Percentiles rank a stretch among this genome's conserved stretches.
These are phyloP conservation scores for Austrolebias charrua DNA, from an alignment of 2,797 vertebrate species.

Conservation along the genomic window DNA sequence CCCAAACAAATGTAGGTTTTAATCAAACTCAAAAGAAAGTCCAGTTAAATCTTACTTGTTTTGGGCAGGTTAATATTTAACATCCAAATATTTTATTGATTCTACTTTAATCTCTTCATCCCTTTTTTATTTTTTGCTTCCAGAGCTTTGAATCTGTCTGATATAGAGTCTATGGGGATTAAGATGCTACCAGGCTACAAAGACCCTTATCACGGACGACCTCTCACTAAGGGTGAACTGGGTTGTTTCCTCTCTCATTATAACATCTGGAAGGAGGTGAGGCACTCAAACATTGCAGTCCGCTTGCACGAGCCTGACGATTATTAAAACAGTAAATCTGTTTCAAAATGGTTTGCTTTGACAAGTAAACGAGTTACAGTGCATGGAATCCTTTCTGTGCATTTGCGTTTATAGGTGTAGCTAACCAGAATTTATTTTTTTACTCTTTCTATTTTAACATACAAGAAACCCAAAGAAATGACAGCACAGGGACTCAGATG, in stretches of 20 bases:
- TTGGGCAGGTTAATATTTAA: too few species aligned
- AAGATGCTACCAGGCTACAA: slow-evolving; percentile 91
- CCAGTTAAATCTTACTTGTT: too few species aligned
- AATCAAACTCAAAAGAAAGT: too few species aligned
- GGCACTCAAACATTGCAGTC: slow-evolving; percentile 38
- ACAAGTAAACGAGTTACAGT: too few species aligned
- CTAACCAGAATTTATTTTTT: too few species aligned
- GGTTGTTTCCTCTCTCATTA: slow-evolving; percentile 97
- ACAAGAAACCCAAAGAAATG: too few species aligned
- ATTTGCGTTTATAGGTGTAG: too few species aligned
- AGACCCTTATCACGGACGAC: slow-evolving; percentile 91
- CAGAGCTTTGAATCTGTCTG: slow-evolving; percentile 87
- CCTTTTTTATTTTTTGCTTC: neutral
- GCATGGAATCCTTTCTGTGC: neutral
- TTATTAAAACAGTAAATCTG: slow-evolving; percentile 2
- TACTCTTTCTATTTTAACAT: too few species aligned
- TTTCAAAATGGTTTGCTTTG: too few species aligned
- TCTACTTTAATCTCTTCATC: slow-evolving; percentile 21
- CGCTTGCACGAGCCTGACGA: slow-evolving; percentile 30
- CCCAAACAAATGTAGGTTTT: too few species aligned
- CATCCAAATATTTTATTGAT: slow-evolving; percentile 8
- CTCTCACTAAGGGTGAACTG: slow-evolving; percentile 91
- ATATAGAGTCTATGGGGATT: slow-evolving; percentile 86
- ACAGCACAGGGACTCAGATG: too few species aligned
- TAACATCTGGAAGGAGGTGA: slow-evolving; percentile 91